Evolutionary conservation across 2,113 vertebrate genomes (phyloP), one percentile per base, ranked within the genome.

Genomic region (Phyllostomus discolor): DNA sequence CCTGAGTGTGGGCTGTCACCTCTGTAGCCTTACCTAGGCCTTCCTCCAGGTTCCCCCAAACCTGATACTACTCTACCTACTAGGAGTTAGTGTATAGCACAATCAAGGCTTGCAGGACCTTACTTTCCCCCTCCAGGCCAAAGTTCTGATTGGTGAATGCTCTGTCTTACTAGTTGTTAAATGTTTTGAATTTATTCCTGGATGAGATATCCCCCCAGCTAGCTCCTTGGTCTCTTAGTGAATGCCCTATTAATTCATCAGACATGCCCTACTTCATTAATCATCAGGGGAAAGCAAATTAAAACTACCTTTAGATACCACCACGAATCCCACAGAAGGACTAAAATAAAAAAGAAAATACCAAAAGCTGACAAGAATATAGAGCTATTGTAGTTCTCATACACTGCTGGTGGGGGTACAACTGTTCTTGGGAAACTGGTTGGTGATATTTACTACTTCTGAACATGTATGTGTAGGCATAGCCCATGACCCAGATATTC

Each of bases 331-430:
- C 38, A 43, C 17, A 79, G 70, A 78, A 93, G 35, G 12, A 19
- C 35, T 84, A 76, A 59, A 69, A 62, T 43, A 2, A 52, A 92
- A 91, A 73, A 81, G 28, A 64, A 73, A 92, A 72, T 35, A 28
- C 50, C 81, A 50, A 69, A 28, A 82, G 35, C 12, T 57, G 4
- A 17, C 50, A 62, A 76, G 78, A 19, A 76, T 50, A 48, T 31
- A 67, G 14, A 67, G 5, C 33, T 57, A 26, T 15, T 28, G 10
- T 33, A 76, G 24, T n/a, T 94, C 70, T 69, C 72, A 79, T 22
- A 54, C 35, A 33, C 19, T 69, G 26, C 19, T 62, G 14, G 17
- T 85, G 12, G 38, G 41, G 50, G n/a, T 62, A 33, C 50, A 69
- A 19, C 15, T 64, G 24, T 35, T 19, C 19, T 26, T 41, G 26